phyloP scores from a whole-genome alignment of 2,888 invertebrate genomes.

The Neoaliturus tenellus region DNA sequence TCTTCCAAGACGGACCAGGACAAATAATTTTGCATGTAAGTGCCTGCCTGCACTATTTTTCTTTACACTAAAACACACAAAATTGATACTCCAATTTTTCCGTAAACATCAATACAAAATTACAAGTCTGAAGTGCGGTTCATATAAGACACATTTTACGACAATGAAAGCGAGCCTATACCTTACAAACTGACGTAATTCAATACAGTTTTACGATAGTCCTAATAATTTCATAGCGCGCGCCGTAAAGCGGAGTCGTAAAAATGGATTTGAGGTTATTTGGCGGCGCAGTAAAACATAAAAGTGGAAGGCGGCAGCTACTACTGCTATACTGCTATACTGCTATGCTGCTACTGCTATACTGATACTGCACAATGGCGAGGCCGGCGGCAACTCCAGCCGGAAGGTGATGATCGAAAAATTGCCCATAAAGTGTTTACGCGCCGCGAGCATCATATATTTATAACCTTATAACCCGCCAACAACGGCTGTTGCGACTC shows the following conservation, averaged over 20 bases:
- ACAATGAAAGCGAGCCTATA: neutral
- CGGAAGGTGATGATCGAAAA: conserved; percentile 38
- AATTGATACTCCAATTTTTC: too few relatives aligned
- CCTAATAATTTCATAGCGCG: conserved; percentile 32
- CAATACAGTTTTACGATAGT: conserved; percentile 16
- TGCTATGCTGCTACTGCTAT: too few relatives aligned
- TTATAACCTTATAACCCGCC: conserved; percentile 33
- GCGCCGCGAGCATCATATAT: conserved; percentile 38
- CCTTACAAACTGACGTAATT: neutral
- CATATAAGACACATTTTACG: neutral
- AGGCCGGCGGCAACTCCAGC: conserved; percentile 5
- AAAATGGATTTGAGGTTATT: conserved; percentile 51
- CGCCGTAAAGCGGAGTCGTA: conserved; percentile 38
- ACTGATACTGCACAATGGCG: neutral
- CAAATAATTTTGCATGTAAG: too few relatives aligned
- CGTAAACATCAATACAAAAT: too few relatives aligned
- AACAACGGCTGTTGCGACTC: neutral
- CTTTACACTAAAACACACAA: too few relatives aligned
- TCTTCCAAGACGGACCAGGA: too few relatives aligned
- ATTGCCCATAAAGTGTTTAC: conserved; percentile 44
- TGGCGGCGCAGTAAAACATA: conserved; percentile 1
- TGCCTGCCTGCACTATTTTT: too few relatives aligned
- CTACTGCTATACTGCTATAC: too few relatives aligned
- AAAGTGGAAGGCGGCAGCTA: neutral
- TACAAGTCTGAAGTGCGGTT: neutral